phyloP scores from a whole-genome alignment of 23 tunicate species.

The Trididemnum miniatum region DNA sequence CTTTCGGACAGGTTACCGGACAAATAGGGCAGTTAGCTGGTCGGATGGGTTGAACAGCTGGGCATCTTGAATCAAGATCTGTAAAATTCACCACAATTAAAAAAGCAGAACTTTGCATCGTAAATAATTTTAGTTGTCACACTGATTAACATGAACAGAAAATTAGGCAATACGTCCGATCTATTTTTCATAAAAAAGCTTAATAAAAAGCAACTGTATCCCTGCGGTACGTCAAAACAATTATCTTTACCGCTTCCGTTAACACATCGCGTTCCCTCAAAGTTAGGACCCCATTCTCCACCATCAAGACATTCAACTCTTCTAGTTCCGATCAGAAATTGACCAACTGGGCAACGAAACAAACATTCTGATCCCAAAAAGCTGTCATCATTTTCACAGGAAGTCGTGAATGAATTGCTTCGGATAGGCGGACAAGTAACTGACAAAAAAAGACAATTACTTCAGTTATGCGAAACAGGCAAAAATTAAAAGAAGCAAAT shows the following conservation, averaged over 20 bases:
- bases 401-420: neutral
- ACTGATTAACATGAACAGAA: too few relatives aligned
- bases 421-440: conserved; percentile 5
- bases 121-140: too few relatives aligned
- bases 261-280: neutral
- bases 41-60: neutral
- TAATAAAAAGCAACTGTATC: too few relatives aligned
- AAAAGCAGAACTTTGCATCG: too few relatives aligned
- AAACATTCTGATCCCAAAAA: conserved; percentile 35
- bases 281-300: neutral
- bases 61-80: conserved; percentile 22
- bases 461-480: too few relatives aligned
- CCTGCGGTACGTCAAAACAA: too few relatives aligned
- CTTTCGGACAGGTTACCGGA: neutral
- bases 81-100: too few relatives aligned
- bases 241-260: neutral
- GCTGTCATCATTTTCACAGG: conserved; percentile 49
- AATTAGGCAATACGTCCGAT: too few relatives aligned
- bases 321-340: conserved; percentile 1
- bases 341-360: neutral
- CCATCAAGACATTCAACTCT: neutral
- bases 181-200: too few relatives aligned
- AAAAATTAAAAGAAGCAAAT: too few relatives aligned
- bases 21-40: conserved; percentile 5
- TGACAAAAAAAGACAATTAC: neutral